Evolutionary conservation across 2,113 vertebrate genomes (phyloP), one percentile per base, ranked within the genome.

Genomic region (Heteronetta atricapilla): DNA sequence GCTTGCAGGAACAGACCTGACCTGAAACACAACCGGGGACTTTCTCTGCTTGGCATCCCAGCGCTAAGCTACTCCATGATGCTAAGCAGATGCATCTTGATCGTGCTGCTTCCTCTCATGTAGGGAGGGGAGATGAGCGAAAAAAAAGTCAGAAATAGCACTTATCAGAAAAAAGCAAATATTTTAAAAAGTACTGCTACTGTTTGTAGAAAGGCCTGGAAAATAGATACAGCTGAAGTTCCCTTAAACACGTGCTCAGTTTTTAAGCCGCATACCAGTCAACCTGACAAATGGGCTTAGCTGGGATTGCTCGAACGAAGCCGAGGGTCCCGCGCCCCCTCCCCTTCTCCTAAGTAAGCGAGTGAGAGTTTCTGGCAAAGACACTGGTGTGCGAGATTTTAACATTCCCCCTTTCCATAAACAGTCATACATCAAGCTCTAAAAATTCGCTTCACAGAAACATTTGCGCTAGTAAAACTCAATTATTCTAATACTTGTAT

Each of bases 361-460:
- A 92, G 58, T 11, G 23, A 29, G 88, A 89, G n/a, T 94, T 96
- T 89, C 83, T 93, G 90, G 93, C 93, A 91, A 8, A 56, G 86
- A 79, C 15, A 50, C 15, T 75, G 70, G 82, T 48, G 82, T 94
- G 92, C 40, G 66, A 96, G 94, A 96, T 93, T 95, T 93, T 94
- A 95, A 91, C 86, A 85, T 86, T 93, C 88, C 78, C 66, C 66
- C 5, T 84, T 93, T 89, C 83, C 88, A 94, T 96, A 96, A 96
- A 96, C 92, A 96, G 50, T 89, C 93, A 93, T 96, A 92, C 77
- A 96, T 96, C 94, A 97, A 95, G 94, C 93, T 92, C 90, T 84
- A 93, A 95, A 97, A 97, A 93, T 96, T 90, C 76, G 66, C 78
- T 73, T 95, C 88, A 78, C 90, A 93, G 90, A 96, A 93, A 97